Base-by-base conservation (phyloP, 2,113 vertebrate genomes). In the Oophaga pumilio region DNA sequence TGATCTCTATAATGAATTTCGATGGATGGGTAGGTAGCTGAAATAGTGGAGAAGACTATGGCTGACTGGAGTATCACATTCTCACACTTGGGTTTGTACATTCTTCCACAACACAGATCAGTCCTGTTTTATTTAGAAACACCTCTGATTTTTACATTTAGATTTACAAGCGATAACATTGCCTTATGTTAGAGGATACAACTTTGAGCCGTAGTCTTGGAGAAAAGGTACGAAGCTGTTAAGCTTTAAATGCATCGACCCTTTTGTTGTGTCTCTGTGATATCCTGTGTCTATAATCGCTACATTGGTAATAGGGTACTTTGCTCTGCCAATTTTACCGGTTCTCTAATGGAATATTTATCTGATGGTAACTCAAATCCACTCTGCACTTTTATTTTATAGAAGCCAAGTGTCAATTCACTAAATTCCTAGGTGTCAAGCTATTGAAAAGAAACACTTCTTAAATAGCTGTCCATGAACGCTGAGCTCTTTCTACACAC, bases 361-460 rank as follows among this genome's bases (percentile, higher is more conserved):
- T 87, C 86, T 83, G 79, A 87, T 87, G 69, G 86, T 76, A 87
- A 87, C 71, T 64, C 14, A 83, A 87, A 87, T 87, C 80, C 79
- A 66, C 33, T 66, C 13, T 26, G 69, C 56, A 87, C 69, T 82
- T 87, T 77, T 87, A 82, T 64, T 76, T 76, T 64, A 87, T 87
- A 60, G 79, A 87, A 26, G 56, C 22, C 69, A 83, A 87, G 80
- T 76, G 53, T 73, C 79, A 83, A 82, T 82, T 64, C 64, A 82
- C 28, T 87, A 74, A 83, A 87, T 82, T 64, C 80, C 80, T 83
- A 64, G 79, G 24, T 87, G 71, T 82, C 69, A 76, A 24, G n/a
- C 43, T 24, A 53, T 86, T 77, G 49, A 78, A 86, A 26, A 52
- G 28, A 85, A 85, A 76, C 24, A 76, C 74, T 66, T 66, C 22